phyloP scores from a whole-genome alignment of 2,113 vertebrate genomes.

The Corydoras maculifer region DNA sequence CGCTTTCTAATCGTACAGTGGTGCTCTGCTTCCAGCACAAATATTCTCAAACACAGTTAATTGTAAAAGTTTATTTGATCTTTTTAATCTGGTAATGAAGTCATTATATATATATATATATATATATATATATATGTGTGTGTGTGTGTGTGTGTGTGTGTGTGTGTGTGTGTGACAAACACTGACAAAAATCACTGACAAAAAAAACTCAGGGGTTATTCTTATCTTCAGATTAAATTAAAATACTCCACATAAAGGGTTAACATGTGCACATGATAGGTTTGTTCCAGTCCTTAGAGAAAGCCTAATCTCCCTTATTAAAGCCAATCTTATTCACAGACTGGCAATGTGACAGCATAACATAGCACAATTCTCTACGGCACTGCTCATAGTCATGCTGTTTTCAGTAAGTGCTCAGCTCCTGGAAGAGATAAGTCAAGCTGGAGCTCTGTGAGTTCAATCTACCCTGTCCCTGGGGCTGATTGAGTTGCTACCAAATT shows the following conservation, averaged over 20 bases:
- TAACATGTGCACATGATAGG: conserved; percentile 6
- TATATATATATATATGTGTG: too few relatives aligned
- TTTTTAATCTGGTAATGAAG: conserved; percentile 3
- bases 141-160: neutral
- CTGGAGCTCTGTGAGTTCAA: conserved; percentile 4
- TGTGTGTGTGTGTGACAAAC: neutral
- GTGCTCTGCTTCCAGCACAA: conserved; percentile 11
- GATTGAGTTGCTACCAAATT: conserved; percentile 6
- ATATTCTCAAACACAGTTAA: conserved; percentile 28
- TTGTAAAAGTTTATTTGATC: conserved; percentile 21
- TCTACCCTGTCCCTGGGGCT: neutral
- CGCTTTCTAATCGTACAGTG: conserved; percentile 2
- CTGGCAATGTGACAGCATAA: conserved; percentile 24
- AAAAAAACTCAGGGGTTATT: conserved; percentile 1
- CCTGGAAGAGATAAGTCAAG: neutral
- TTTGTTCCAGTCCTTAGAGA: neutral
- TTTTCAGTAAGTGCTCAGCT: conserved; percentile 2
- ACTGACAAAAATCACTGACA: conserved; percentile 1
- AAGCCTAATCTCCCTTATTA: conserved; percentile 23
- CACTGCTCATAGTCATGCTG: conserved; percentile 4
- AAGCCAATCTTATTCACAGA: conserved; percentile 26
- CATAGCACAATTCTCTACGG: conserved; percentile 4
- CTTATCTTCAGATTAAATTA: neutral
- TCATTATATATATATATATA: too few relatives aligned
- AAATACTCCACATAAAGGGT: conserved; percentile 12